Evolutionary conservation across 2,888 invertebrate species (phyloP).

Genomic region (Euzophera pinguis): DNA sequence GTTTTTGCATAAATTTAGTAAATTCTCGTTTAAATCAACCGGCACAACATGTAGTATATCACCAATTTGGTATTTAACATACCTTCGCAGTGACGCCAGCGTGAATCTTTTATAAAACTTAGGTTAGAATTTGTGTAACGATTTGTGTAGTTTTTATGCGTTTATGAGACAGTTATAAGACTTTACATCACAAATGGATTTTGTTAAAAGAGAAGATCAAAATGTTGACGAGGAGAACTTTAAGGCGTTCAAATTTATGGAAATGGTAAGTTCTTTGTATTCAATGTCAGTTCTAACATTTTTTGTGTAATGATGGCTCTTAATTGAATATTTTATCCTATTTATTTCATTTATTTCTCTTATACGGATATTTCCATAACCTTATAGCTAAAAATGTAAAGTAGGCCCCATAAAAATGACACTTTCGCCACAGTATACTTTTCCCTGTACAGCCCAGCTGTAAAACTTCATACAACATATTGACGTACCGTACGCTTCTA

Average conservation of each 20-base stretch:
- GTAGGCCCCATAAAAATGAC: too few species aligned
- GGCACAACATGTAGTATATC: neutral
- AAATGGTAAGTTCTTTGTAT: slow-evolving; percentile 50
- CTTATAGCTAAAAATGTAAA: too few species aligned
- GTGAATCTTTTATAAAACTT: slow-evolving; percentile 30
- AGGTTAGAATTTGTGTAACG: slow-evolving; percentile 54
- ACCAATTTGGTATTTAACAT: neutral
- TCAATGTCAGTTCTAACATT: neutral
- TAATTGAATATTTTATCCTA: too few species aligned
- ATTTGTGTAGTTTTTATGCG: slow-evolving; percentile 30
- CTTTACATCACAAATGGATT: slow-evolving; percentile 51
- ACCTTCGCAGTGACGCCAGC: slow-evolving; percentile 21
- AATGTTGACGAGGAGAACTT: slow-evolving; percentile 63
- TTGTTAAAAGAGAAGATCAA: slow-evolving; percentile 66
- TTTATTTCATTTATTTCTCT: too few species aligned
- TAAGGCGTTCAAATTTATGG: slow-evolving; percentile 50
- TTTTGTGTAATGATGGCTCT: neutral
- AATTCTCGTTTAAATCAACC: slow-evolving; percentile 23
- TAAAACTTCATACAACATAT: too few species aligned
- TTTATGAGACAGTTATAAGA: slow-evolving; percentile 19
- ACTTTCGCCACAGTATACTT: too few species aligned
- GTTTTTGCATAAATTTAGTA: slow-evolving; percentile 19
- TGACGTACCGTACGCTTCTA: too few species aligned
- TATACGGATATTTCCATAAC: too few species aligned
- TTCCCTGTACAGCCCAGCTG: too few species aligned